These are phyloP conservation scores for Epistrophe eligans DNA, from an alignment of 2,888 invertebrate species.

Conservation along the genomic window DNA sequence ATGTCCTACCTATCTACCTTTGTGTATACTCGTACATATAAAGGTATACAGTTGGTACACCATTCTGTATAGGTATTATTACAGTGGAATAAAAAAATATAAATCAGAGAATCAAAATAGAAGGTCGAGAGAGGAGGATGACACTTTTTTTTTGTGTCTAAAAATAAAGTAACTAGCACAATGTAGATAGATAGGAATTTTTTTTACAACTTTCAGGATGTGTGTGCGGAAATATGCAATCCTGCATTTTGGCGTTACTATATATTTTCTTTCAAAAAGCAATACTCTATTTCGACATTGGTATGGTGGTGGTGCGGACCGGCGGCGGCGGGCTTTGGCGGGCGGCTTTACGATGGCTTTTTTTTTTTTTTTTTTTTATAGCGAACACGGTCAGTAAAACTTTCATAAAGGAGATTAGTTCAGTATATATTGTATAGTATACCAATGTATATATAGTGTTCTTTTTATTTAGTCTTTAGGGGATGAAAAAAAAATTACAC, in stretches of 20 bases:
- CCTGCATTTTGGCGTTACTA: conserved; percentile 23
- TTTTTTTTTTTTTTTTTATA: conserved; percentile 26
- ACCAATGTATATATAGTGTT: background rate
- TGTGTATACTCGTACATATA: too few species aligned
- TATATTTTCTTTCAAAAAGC: conserved; percentile 11
- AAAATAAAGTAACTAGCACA: conserved; percentile 4
- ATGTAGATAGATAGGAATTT: background rate
- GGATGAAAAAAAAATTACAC: background rate
- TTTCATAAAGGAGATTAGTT: conserved; percentile 66
- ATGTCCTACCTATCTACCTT: background rate
- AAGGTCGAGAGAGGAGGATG: background rate
- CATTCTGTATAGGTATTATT: conserved; percentile 28
- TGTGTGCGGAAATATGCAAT: conserved; percentile 26
- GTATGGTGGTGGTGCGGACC: background rate
- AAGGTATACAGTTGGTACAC: background rate
- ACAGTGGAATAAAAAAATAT: background rate
- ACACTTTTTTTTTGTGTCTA: background rate
- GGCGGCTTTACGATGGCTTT: too few species aligned
- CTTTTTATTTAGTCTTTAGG: conserved; percentile 15
- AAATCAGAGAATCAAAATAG: background rate
- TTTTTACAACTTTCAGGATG: conserved; percentile 15
- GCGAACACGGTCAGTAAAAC: conserved; percentile 51
- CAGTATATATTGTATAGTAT: too few species aligned
- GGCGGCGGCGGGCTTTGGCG: background rate
- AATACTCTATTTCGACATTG: conserved; percentile 30